Evolutionary conservation across 1,140 invertebrate species (phyloP), one percentile per base, ranked within the genome.

Genomic region (Pygmarrhopalites habei): DNA sequence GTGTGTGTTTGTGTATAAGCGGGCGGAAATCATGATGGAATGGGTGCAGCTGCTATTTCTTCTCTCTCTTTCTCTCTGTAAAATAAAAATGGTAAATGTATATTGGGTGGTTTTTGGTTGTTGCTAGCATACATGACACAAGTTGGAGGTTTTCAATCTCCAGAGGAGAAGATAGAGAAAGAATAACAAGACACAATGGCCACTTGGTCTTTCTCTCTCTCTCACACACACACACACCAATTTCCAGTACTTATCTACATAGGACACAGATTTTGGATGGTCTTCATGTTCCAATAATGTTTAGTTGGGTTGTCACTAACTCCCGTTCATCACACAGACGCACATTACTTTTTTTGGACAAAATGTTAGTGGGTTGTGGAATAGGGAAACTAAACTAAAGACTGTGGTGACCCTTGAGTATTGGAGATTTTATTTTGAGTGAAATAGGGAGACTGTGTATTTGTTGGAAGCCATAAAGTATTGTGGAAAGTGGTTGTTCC

Each of bases 11-110:
- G 19, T 49, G 19, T 7, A 49, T 7, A 49, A 58, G 41, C 49
- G 62, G 62, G 62, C 56, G 62, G 62, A 64, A 58, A 58, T 58
- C 46, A 58, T 58, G 55, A 64, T 64, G 29, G 62, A 64, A 64
- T 64, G 62, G 30, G 44, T 64, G 62, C 62, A 64, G 62, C 62
- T 64, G 62, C 32, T 15, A n/a, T 56, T 46, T 25, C 30, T 10
- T 26, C 43, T 49, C 51, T 46, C 19, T 46, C 5, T 19, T 46
- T 19, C 44, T n/a, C 15, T 46, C 15, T 39, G 17, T 19, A 7
- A 19, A 49, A 39, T 10, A 39, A 39, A 10, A 10, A 7, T 17
- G 35, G 10, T 39, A 39, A 39, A 10, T 10, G 10, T 39, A 39
- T 39, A 10, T 39, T 39, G 7, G 35, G n/a, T n/a, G n/a, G n/a